Evolutionary conservation across 2,113 vertebrate genomes (phyloP).

Genomic region (Xyliphius kryptos): DNA sequence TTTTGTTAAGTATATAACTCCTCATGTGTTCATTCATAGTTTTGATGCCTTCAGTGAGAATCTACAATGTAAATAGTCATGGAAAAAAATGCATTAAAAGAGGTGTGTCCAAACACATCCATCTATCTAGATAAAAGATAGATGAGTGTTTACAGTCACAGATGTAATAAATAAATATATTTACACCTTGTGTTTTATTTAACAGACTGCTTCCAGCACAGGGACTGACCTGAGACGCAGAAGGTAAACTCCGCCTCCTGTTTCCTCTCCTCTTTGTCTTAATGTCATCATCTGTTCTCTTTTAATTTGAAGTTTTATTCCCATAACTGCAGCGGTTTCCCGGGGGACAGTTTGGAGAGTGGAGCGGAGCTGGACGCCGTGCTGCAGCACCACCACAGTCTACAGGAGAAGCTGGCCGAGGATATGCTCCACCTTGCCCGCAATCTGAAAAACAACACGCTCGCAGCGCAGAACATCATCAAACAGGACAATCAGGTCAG

Average conservation of each 20-base stretch:
- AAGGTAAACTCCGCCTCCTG: slow-evolving; percentile 59
- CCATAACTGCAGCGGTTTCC: slow-evolving; percentile 59
- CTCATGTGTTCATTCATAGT: too few relatives aligned
- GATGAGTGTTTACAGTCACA: too few relatives aligned
- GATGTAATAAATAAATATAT: too few relatives aligned
- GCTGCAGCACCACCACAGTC: slow-evolving; percentile 82
- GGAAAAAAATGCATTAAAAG: too few relatives aligned
- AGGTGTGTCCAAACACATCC: too few relatives aligned
- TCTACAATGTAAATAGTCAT: too few relatives aligned
- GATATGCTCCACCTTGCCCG: slow-evolving; percentile 91
- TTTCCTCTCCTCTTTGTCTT: neutral
- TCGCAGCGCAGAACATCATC: slow-evolving; percentile 92
- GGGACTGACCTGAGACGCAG: slow-evolving; percentile 71
- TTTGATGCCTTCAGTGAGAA: too few relatives aligned
- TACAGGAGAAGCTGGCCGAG: slow-evolving; percentile 94
- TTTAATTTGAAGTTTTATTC: neutral
- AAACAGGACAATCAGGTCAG: slow-evolving; percentile 95
- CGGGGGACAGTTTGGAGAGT: slow-evolving; percentile 77
- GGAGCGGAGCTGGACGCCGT: slow-evolving; percentile 82
- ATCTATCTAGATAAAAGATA: too few relatives aligned
- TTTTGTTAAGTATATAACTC: too few relatives aligned
- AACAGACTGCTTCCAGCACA: slow-evolving; percentile 49
- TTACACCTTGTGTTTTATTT: slow-evolving; percentile 17
- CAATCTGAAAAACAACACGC: slow-evolving; percentile 91
- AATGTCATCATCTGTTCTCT: neutral